Base-by-base conservation (phyloP, 2,888 invertebrate species). In the Lydus trimaculatus region DNA sequence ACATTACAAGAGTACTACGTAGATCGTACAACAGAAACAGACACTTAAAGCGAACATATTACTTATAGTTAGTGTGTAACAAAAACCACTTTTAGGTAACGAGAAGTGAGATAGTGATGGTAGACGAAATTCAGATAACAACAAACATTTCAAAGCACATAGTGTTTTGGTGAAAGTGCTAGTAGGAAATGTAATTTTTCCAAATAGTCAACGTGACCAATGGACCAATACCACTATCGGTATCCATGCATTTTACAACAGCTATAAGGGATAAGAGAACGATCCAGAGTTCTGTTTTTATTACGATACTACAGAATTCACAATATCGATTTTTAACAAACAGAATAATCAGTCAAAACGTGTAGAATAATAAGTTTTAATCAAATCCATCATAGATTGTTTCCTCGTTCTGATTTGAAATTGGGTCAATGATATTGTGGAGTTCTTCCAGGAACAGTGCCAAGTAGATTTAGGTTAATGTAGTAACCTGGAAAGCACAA, bases 211-310 rank as follows among this genome's bases (percentile, higher is more conserved):
- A 25, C 56, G 25, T 56, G 25, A 25, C 56, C 56, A 56, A 25
- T 56, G 25, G 56, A 31, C 63, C 43, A 39, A 25, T 39, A 61
- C 33, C 13, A 62, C 15, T 52, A 31, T 43, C n/a, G 31, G 17
- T 15, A 23, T 56, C 6, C 56, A 56, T 25, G 25, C 56, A 56
- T 56, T 56, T 56, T 56, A 25, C 25, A 56, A 25, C 25, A 56
- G 25, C 13, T 56, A 25, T 25, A 3, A n/a, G 7, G 25, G 15
- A 56, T 56, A 52, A 23, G 2, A 43, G 7, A 43, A n/a, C n/a
- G 2, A 43, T n/a, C n/a, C n/a, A 0, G 7, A n/a, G 1, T 3
- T 43, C n/a, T 20, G 9, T 20, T 48, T 20, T 8, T 56, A 2
- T 20, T 48, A 48, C 48, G 5, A 48, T 48, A 25, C 2, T 17